A percentile compares a stretch with the other conserved stretches of the same genome.
phyloP scores from a whole-genome alignment of 2,797 vertebrate species.

The Orestias chungarensis region DNA sequence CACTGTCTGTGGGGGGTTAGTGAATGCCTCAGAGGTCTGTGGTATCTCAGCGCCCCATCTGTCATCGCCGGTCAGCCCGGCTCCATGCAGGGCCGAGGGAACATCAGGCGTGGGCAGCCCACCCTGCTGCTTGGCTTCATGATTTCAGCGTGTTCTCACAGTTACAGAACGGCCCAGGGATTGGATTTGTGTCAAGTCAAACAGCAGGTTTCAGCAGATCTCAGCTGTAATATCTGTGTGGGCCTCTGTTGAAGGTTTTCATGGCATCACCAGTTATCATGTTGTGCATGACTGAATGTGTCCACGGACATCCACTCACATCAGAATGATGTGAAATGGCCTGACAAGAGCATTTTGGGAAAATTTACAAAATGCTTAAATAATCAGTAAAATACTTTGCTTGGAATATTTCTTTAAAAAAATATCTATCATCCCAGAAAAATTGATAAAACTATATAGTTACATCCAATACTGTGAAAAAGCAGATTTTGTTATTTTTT shows the following conservation, averaged over 20 bases:
- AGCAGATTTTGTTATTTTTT: not conserved
- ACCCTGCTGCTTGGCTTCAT: slow-evolving; percentile 31
- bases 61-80: slow-evolving; percentile 55
- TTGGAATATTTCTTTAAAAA: not conserved
- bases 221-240: slow-evolving; percentile 56
- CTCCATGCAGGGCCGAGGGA: slow-evolving; percentile 45
- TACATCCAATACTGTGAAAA: not conserved
- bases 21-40: slow-evolving; percentile 39
- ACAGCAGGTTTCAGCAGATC: slow-evolving; percentile 60
- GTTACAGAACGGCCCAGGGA: slow-evolving; percentile 46
- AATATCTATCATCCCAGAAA: not conserved
- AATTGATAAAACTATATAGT: not conserved
- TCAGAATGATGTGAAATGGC: slow-evolving; percentile 23
- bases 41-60: slow-evolving; percentile 64
- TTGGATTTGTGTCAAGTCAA: slow-evolving; percentile 61
- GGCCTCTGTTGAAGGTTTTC: slow-evolving; percentile 42
- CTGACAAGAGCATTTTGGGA: slow-evolving; percentile 5
- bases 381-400: not conserved
- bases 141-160: slow-evolving; percentile 42
- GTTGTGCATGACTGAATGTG: slow-evolving; percentile 31
- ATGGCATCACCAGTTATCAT: slow-evolving; percentile 49
- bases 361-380: not conserved
- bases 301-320: slow-evolving; percentile 15
- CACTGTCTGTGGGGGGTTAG: slow-evolving; percentile 40
- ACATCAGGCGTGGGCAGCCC: slow-evolving; percentile 42